Evolutionary conservation across 2,888 invertebrate genomes (phyloP), one percentile per base, ranked within the genome.

Genomic region (Perizoma affinitatum): DNA sequence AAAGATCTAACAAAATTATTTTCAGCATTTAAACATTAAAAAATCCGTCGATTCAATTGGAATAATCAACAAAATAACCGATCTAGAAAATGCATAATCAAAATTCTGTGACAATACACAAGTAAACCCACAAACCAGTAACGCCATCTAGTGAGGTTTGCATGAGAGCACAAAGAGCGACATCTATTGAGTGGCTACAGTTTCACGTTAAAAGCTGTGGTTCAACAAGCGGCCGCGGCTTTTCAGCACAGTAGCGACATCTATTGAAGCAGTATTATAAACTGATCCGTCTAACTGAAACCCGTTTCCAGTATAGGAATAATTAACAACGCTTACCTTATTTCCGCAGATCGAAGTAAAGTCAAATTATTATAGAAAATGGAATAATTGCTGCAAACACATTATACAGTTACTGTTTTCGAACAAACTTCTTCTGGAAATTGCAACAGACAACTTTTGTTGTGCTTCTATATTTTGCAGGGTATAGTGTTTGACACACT

Each of bases 271-370:
- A 44, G 9, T 22, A 6, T 10, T 40, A 46, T 46, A 38, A 42
- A 5, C 8, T 42, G 5, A 10, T 42, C 5, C 10, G 5, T 42
- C 22, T 22, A 22, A 22, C 22, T 22, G 22, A 22, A 22, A 22
- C 22, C 22, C 22, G 22, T 22, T 22, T 22, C 22, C 3, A 22
- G 22, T 22, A 2, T 47, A 53, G n/a, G n/a, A n/a, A n/a, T n/a
- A n/a, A n/a, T n/a, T n/a, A n/a, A n/a, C 7, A 41, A 11, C 11
- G 58, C 64, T 61, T 61, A 64, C 64, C 64, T 58, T 58, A 6
- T 43, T 50, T 11, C 44, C n/a, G 51, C 8, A 33, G 49, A 22
- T 8, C 36, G 22, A 45, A 42, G 8, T 22, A 22, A 22, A 3
- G 22, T 22, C 22, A 22, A 22, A 22, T 22, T 2, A 22, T 22